Evolutionary conservation across 2,113 vertebrate genomes (phyloP), one percentile per base, ranked within the genome.

Genomic region (Cnemophilus loriae): DNA sequence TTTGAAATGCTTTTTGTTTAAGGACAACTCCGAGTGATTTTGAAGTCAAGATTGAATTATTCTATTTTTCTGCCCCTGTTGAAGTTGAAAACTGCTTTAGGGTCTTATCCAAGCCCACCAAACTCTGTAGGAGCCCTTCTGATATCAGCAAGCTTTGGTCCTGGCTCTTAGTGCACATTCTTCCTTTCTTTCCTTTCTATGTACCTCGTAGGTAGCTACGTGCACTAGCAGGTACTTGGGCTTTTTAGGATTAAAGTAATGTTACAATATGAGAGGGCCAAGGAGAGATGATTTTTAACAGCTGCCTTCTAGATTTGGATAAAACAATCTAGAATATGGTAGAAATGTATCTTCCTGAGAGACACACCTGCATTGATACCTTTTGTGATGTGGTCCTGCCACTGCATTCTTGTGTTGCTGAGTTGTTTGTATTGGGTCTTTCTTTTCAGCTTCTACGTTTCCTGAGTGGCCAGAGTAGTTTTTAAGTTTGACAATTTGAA

Each of bases 371-470:
- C 13, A 32, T 27, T 67, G n/a, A 33, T 13, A 24, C 50, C 50
- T 1, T 2, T 37, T 44, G 81, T 21, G 33, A 19, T 35, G 41
- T 33, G 65, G 4, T 69, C n/a, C 44, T 59, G 30, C 52, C 39
- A 8, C 13, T 20, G 39, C 19, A 1, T n/a, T 64, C 26, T 30
- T 61, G 30, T 0, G 1, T 22, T 77, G 47, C 12, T 5, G n/a
- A 65, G 16, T 42, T 74, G 11, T 47, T 91, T 35, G 50, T 65
- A 13, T 30, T 24, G 37, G 6, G 3, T 70, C 18, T 69, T 77
- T 55, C 26, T 35, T 88, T 71, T 37, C 27, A 87, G 28, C 16
- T 81, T 65, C 60, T 79, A 6, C 6, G 6, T 93, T 95, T 50
- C 32, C n/a, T 22, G 21, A 57, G 57, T 46, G 53, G 47, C 42